phyloP scores from a whole-genome alignment of 2,888 invertebrate species.

The Acleris literana region DNA sequence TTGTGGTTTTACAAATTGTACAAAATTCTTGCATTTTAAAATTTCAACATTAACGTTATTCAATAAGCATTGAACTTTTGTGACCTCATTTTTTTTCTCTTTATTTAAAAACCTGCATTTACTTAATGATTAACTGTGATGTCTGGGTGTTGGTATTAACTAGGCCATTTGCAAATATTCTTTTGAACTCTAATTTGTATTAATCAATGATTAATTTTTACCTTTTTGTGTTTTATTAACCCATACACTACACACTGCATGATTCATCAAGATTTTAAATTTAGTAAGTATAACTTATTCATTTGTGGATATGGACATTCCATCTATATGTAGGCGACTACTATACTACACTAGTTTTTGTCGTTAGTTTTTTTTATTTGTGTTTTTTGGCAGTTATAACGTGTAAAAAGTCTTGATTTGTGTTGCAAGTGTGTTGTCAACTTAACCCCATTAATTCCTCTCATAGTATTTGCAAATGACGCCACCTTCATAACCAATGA shows the following conservation, averaged over 20 bases:
- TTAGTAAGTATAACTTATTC: background rate
- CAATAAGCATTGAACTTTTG: background rate
- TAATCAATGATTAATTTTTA: slow-evolving; percentile 15
- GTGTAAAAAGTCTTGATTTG: background rate
- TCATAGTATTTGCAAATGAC: slow-evolving; percentile 66
- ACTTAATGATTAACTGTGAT: slow-evolving; percentile 62
- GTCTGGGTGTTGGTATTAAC: slow-evolving; percentile 75
- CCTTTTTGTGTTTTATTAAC: slow-evolving; percentile 29
- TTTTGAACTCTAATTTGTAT: slow-evolving; percentile 19
- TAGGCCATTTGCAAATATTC: slow-evolving; percentile 68
- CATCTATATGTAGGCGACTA: too few relatives aligned
- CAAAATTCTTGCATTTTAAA: too few relatives aligned
- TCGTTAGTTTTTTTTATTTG: background rate
- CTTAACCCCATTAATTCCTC: slow-evolving; percentile 5
- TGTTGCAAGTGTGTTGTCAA: slow-evolving; percentile 3
- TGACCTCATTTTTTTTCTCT: slow-evolving; percentile 12
- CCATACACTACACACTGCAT: slow-evolving; percentile 26
- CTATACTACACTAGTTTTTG: background rate
- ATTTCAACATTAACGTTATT: background rate
- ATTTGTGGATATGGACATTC: too few relatives aligned
- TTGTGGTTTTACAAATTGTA: too few relatives aligned
- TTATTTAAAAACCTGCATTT: slow-evolving; percentile 23
- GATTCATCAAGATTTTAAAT: slow-evolving; percentile 20
- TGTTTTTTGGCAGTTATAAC: background rate
- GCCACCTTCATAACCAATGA: slow-evolving; percentile 64